A percentile compares a stretch with the other conserved stretches of the same genome.
phyloP scores from a whole-genome alignment of 2,113 vertebrate genomes.

The Erinaceus europaeus region DNA sequence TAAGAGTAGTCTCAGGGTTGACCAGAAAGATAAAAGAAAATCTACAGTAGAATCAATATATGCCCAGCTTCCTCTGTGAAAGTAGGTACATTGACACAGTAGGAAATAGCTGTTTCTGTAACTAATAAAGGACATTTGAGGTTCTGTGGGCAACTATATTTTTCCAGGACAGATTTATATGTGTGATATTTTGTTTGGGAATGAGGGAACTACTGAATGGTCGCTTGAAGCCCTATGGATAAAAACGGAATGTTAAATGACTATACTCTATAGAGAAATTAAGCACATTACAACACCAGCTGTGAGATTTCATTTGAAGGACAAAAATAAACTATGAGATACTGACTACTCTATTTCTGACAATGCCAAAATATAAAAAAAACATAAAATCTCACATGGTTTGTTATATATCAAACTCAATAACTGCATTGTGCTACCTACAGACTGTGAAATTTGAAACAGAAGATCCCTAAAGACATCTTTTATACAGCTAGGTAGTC shows the following conservation, averaged over 20 bases:
- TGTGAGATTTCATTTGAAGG: slow-evolving; percentile 57
- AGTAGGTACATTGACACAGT: background rate
- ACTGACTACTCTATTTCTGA: background rate
- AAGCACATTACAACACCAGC: slow-evolving; percentile 61
- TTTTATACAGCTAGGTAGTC: background rate
- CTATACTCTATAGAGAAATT: slow-evolving; percentile 52
- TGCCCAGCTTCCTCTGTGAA: background rate
- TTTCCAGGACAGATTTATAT: background rate
- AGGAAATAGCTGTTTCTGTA: too few species aligned
- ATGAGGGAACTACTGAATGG: slow-evolving; percentile 22
- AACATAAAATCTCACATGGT: background rate
- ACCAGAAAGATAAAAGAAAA: background rate
- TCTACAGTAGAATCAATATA: fast-evolving
- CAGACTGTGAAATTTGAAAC: background rate
- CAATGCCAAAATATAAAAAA: slow-evolving; percentile 6
- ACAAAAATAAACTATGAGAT: slow-evolving; percentile 52
- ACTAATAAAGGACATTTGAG: background rate
- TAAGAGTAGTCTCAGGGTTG: background rate
- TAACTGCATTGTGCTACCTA: background rate
- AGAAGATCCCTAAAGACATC: background rate
- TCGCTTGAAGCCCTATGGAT: slow-evolving; percentile 54
- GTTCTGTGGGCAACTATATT: too few species aligned
- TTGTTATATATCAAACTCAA: background rate
- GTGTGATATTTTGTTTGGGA: slow-evolving; percentile 22
- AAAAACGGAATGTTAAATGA: slow-evolving; percentile 56